Evolutionary conservation across 23 tunicate species (phyloP), one percentile per base, ranked within the genome.

Genomic region (Halocynthia roretzi): DNA sequence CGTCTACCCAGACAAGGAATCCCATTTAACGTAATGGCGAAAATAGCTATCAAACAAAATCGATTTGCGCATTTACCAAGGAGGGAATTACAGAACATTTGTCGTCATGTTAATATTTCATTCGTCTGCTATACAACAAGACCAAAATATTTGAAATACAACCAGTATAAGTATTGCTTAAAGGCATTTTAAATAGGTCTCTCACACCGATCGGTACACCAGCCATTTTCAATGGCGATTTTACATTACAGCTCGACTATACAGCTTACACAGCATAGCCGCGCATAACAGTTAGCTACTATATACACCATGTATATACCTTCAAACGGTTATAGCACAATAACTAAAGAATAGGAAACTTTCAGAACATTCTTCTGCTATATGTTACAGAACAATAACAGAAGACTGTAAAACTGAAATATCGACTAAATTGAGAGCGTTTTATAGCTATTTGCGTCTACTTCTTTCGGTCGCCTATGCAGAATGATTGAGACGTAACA

Each of bases 401-500:
- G 14, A 52, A 22, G 78, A 54, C 21, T 54, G 64, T 74, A 54
- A 74, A 74, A 54, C 60, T 54, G 17, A 10, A 74, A 74, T 50
- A 54, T 54, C 22, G 62, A 14, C 31, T 20, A 8, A 53, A 54
- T 53, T 74, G 4, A 64, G 23, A 44, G 23, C 56, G 56, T 54
- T 8, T 19, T 49, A 56, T 70, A 70, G 62, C 82, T 50, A 57
- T 62, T 78, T 80, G 31, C 68, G 82, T 78, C 53, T 68, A 44
- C 80, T 78, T 73, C 83, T 88, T 81, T 71, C 81, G 81, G 84
- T 77, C 72, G 61, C 83, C 84, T 61, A 78, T 72, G 80, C 72
- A 71, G 67, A 83, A 71, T 80, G 80, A 80, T 70, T 69, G 84
- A 85, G 75, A 89, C 96, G 96, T 80, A 83, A 89, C 84, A 89